Conservation (phyloP, 2,888 invertebrate genomes). For the Dendrolimus houi region DNA sequence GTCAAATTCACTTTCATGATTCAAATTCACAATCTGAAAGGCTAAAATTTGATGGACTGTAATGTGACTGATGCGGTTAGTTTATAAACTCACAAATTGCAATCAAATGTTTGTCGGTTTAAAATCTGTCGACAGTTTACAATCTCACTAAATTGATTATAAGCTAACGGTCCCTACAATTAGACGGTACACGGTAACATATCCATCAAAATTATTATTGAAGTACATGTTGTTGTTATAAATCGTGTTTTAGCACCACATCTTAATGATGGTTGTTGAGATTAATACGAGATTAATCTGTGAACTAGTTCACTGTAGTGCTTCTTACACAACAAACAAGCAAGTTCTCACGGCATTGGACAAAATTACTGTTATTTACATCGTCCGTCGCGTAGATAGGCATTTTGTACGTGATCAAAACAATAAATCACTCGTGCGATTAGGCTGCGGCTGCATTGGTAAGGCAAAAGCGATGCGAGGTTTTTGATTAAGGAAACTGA, state of each 20-base stretch:
- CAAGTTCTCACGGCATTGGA: slow-evolving; percentile 69
- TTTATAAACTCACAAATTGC: too few species aligned
- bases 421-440: slow-evolving; percentile 18
- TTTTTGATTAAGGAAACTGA: neutral
- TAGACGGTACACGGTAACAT: too few species aligned
- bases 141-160: too few species aligned
- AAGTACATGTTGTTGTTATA: slow-evolving; percentile 14
- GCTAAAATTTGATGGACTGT: too few species aligned
- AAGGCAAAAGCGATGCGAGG: slow-evolving; percentile 2
- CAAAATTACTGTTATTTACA: slow-evolving; percentile 61
- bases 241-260: slow-evolving; percentile 45
- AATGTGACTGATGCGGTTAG: too few species aligned
- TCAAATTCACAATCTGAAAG: too few species aligned
- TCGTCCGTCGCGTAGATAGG: slow-evolving; percentile 10
- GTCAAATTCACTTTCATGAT: too few species aligned
- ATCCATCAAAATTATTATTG: too few species aligned
- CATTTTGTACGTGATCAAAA: slow-evolving; percentile 25
- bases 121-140: too few species aligned
- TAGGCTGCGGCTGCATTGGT: slow-evolving; percentile 18
- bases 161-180: too few species aligned
- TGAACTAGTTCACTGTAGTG: slow-evolving; percentile 56
- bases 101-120: too few species aligned
- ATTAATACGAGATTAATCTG: slow-evolving; percentile 53
- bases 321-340: slow-evolving; percentile 52
- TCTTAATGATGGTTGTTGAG: slow-evolving; percentile 55